Evolutionary conservation across 2,797 vertebrate genomes (phyloP), one percentile per base, ranked within the genome.

Genomic region (Sitta carolinensis): DNA sequence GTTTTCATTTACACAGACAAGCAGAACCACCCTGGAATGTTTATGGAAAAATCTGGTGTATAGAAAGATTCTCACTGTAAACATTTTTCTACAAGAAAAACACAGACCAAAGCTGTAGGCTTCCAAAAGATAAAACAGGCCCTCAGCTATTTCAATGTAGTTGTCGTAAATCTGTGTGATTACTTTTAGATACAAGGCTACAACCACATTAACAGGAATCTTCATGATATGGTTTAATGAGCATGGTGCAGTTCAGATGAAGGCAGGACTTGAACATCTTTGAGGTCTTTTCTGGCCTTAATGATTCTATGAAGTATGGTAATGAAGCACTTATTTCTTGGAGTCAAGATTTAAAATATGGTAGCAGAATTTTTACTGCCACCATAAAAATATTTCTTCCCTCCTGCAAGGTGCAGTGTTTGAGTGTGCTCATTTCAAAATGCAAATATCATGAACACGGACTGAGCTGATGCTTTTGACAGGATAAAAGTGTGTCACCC

Each of bases 391-490:
- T 34, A 43, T 47, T 67, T 79, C 13, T 68, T 66, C 36, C 70
- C 17, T 51, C 15, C 58, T 51, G 22, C 14, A 26, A 34, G 48
- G 3, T 14, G 50, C 17, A 51, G 23, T 27, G 19, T 45, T 47
- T 43, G 27, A 84, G 42, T 4, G 7, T 10, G n/a, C 5, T 2
- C 27, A 36, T 84, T 85, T 38, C 36, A 21, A 73, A 67, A 19
- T 9, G 1, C 4, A 3, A 76, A 34, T 7, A 12, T 34, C 76
- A 13, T 15, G 34, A 54, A 13, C 23, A 27, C 0, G 2, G 57
- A 8, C 19, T 23, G 51, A 54, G 26, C 8, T 45, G 36, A 25
- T 43, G 47, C 22, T 81, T 74, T 72, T 54, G 38, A 32, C 34
- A 26, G 50, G 19, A n/a, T 59, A 34, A 29, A 78, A 84, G 20